Percentiles rank a stretch among this genome's conserved stretches.
These are phyloP conservation scores for Tachuris rubrigastra DNA, from an alignment of 2,113 vertebrate species.

Conservation along the genomic window DNA sequence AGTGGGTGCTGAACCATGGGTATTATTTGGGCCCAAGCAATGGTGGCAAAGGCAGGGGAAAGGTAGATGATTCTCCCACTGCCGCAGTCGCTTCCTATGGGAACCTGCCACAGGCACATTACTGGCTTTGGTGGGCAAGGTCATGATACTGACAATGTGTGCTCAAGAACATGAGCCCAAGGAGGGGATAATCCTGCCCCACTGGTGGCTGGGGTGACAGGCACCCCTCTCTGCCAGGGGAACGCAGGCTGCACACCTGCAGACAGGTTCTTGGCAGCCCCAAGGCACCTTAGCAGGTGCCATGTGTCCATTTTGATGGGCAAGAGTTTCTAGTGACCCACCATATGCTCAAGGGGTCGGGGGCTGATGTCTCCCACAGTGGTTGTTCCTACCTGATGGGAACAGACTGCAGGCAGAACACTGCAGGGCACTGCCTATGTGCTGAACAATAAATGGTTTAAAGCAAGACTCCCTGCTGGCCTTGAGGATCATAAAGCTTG, in stretches of 20 bases:
- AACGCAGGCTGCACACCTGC: not conserved
- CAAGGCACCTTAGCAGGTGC: not conserved
- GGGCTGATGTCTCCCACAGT: not conserved
- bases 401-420: not conserved
- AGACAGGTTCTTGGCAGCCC: not conserved
- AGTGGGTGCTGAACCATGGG: rapidly evolving
- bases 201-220: rapidly evolving
- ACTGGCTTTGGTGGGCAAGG: not conserved
- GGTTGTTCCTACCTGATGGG: not conserved
- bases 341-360: rapidly evolving
- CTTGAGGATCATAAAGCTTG: not conserved
- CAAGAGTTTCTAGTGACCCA: not conserved
- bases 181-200: not conserved
- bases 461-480: not conserved
- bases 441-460: not conserved
- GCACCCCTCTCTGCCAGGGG: not conserved
- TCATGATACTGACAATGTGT: rapidly evolving
- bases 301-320: rapidly evolving
- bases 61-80: not conserved
- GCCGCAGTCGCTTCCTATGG: rapidly evolving
- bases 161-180: not conserved
- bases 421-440: not conserved
- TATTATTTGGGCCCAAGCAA: not conserved
- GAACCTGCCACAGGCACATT: not conserved
- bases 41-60: rapidly evolving